A percentile compares a stretch with the other conserved stretches of the same genome.
Evolutionary conservation across 2,888 invertebrate species (phyloP).

Genomic region (Tenthredo mesomela): DNA sequence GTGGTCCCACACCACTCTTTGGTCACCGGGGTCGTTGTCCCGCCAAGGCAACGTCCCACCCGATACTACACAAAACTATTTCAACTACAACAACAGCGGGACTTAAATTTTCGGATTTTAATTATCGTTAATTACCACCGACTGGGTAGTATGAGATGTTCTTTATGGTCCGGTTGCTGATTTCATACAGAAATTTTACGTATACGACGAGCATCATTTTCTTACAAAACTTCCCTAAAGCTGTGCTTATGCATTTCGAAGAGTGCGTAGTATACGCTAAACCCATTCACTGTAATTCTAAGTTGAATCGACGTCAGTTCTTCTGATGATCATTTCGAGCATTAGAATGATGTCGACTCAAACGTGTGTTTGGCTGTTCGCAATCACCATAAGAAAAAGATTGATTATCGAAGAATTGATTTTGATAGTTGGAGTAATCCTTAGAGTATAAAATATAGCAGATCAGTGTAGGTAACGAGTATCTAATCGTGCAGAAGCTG

Average conservation of each 20-base stretch:
- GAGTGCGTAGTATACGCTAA: neutral
- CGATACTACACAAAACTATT: conserved; percentile 43
- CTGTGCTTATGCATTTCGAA: neutral
- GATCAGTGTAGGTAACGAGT: neutral
- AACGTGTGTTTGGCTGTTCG: neutral
- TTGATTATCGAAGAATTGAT: neutral
- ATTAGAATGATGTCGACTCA: neutral
- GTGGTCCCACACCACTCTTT: conserved; percentile 50
- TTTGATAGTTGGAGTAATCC: neutral
- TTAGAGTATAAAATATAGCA: neutral
- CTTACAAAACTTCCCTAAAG: neutral
- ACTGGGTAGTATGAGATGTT: neutral
- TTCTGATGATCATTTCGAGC: neutral
- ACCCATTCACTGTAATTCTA: neutral
- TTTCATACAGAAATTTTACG: neutral
- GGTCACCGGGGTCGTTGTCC: conserved; percentile 49
- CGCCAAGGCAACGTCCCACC: conserved; percentile 48
- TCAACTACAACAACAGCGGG: neutral
- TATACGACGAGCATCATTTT: neutral
- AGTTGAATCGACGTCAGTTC: neutral
- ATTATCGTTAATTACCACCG: neutral
- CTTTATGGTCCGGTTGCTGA: neutral
- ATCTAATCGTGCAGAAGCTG: neutral
- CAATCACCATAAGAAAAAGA: neutral
- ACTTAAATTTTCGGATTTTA: neutral